Conservation (phyloP, 2,797 vertebrate species). For the Cynodonichthys magdalenae region DNA sequence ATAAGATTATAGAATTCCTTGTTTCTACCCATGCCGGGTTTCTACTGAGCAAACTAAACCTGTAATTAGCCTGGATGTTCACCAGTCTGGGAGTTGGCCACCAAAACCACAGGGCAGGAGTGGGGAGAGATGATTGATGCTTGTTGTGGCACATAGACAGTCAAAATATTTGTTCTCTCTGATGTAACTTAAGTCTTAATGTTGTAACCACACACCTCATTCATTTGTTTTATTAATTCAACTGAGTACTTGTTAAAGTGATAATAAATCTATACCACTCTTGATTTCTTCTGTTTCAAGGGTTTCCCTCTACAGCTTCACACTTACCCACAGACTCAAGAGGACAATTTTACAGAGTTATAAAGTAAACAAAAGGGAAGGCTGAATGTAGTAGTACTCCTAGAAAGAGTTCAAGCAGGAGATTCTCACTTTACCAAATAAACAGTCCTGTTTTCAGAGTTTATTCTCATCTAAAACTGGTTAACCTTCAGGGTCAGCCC, state of each 20-base stretch:
- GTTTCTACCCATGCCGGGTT: slow-evolving; percentile 69
- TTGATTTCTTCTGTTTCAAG: neutral
- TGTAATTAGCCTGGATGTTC: slow-evolving; percentile 77
- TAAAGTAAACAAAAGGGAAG: neutral
- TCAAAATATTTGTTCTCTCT: slow-evolving; percentile 40
- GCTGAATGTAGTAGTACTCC: neutral
- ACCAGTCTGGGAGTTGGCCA: slow-evolving; percentile 62
- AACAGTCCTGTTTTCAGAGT: too few relatives aligned
- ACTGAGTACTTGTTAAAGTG: neutral
- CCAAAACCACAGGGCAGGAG: slow-evolving; percentile 71
- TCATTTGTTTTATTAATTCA: neutral
- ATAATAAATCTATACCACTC: neutral
- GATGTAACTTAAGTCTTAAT: slow-evolving; percentile 27
- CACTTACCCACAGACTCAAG: neutral
- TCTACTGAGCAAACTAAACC: slow-evolving; percentile 61
- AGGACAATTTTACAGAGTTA: neutral
- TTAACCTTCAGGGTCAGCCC: too few relatives aligned
- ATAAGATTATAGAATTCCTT: slow-evolving; percentile 65
- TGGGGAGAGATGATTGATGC: slow-evolving; percentile 53
- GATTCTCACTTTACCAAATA: too few relatives aligned
- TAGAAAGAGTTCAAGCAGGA: neutral
- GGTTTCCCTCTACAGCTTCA: neutral
- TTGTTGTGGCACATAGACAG: slow-evolving; percentile 51
- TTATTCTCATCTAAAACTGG: too few relatives aligned
- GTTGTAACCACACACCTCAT: neutral